Evolutionary conservation across 2,797 vertebrate genomes (phyloP).

Genomic region (Coreius guichenoti): DNA sequence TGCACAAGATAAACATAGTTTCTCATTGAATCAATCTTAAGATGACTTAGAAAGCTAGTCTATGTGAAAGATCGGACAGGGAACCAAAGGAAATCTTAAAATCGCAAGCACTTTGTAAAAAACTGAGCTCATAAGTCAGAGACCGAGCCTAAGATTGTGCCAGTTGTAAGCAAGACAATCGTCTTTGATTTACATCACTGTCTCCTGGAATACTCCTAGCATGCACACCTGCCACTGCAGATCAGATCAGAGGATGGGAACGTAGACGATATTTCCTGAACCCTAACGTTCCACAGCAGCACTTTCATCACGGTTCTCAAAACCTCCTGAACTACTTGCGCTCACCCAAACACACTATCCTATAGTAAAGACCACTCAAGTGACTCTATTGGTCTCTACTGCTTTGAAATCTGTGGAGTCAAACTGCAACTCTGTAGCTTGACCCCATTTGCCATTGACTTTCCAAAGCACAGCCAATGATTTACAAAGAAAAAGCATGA

Average conservation of each 20-base stretch:
- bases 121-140: conserved; percentile 29
- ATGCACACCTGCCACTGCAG: conserved; percentile 68
- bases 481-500: background rate
- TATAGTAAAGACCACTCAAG: background rate
- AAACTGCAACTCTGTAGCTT: conserved; percentile 1
- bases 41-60: conserved; percentile 28
- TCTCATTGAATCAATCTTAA: conserved; percentile 33
- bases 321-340: background rate
- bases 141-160: background rate
- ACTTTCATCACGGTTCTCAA: background rate
- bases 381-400: background rate
- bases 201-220: conserved; percentile 63
- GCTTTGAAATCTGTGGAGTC: background rate
- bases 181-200: conserved; percentile 74
- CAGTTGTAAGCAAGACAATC: conserved; percentile 57
- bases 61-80: conserved; percentile 41
- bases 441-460: background rate
- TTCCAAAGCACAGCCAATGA: background rate
- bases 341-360: background rate
- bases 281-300: conserved; percentile 21
- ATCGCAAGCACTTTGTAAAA: conserved; percentile 6
- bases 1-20: conserved; percentile 35
- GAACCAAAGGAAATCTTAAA: conserved; percentile 29
- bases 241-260: conserved; percentile 63
- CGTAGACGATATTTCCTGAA: conserved; percentile 12